Evolutionary conservation across 2,797 vertebrate species (phyloP).

Genomic region (Cynopterus sphinx): DNA sequence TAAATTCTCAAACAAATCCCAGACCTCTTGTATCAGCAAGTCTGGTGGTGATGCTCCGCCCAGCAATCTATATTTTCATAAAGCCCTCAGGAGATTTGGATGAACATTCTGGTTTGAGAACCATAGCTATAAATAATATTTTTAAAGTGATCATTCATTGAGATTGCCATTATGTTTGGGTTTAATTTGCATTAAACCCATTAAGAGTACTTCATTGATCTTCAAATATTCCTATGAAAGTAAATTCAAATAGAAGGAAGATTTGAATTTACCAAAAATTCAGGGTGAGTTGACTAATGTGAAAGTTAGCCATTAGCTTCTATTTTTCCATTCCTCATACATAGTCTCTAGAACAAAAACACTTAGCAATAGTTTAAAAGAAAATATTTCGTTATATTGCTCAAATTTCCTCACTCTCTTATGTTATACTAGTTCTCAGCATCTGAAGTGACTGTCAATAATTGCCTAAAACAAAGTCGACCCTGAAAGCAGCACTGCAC

Average conservation of each 20-base stretch:
- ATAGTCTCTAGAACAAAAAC: background rate
- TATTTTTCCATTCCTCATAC: background rate
- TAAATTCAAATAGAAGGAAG: background rate
- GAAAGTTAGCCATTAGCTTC: background rate
- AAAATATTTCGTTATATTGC: background rate
- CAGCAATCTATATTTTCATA: background rate
- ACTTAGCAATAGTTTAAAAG: background rate
- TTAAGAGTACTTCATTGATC: background rate
- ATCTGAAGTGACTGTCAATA: background rate
- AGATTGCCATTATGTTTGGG: background rate
- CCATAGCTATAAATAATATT: background rate
- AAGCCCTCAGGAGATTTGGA: background rate
- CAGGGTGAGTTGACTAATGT: background rate
- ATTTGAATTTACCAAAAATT: background rate
- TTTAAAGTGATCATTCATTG: background rate
- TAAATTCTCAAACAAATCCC: background rate
- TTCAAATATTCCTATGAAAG: background rate
- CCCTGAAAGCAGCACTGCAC: background rate
- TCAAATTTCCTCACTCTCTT: background rate
- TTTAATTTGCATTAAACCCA: background rate
- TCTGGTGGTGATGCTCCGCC: too few relatives aligned
- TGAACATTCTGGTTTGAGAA: background rate
- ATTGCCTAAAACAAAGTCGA: background rate
- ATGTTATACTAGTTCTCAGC: background rate
- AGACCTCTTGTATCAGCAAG: background rate